These are phyloP conservation scores for Hydrolagus affinis DNA, from an alignment of 2,113 vertebrate genomes.

Conservation along the genomic window DNA sequence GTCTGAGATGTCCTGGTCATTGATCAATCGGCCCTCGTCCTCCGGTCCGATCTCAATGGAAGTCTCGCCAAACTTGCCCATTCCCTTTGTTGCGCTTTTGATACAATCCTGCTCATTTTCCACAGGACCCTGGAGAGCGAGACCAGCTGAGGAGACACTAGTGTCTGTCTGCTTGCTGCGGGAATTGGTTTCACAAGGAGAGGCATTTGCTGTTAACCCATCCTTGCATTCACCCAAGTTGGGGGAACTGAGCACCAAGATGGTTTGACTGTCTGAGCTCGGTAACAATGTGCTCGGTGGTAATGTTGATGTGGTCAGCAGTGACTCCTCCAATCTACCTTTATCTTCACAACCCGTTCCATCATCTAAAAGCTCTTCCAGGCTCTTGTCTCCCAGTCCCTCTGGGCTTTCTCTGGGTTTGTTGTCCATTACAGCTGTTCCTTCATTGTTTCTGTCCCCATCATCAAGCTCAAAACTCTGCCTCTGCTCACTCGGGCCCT, in stretches of 20 bases:
- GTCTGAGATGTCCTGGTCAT: background rate
- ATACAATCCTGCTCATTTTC: background rate
- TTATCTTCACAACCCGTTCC: background rate
- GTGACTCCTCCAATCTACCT: background rate
- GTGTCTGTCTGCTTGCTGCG: background rate
- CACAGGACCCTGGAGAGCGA: background rate
- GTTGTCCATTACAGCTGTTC: background rate
- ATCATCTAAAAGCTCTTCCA: background rate
- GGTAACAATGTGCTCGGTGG: background rate
- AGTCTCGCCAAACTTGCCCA: background rate
- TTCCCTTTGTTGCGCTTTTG: background rate
- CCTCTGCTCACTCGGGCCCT: background rate
- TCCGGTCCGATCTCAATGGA: background rate
- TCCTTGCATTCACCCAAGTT: background rate
- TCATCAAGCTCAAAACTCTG: background rate
- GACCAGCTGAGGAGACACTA: background rate
- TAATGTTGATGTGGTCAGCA: background rate
- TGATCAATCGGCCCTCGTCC: background rate
- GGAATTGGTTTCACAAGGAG: too few relatives aligned
- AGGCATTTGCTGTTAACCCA: background rate
- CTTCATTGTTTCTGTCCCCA: background rate
- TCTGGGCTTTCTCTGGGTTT: background rate
- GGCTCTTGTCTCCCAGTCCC: background rate
- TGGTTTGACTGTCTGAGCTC: background rate
- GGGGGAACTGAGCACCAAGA: background rate